Percentiles rank a stretch among this genome's conserved stretches.
phyloP scores from a whole-genome alignment of 1,140 invertebrate species.

The Drosophila teissieri region DNA sequence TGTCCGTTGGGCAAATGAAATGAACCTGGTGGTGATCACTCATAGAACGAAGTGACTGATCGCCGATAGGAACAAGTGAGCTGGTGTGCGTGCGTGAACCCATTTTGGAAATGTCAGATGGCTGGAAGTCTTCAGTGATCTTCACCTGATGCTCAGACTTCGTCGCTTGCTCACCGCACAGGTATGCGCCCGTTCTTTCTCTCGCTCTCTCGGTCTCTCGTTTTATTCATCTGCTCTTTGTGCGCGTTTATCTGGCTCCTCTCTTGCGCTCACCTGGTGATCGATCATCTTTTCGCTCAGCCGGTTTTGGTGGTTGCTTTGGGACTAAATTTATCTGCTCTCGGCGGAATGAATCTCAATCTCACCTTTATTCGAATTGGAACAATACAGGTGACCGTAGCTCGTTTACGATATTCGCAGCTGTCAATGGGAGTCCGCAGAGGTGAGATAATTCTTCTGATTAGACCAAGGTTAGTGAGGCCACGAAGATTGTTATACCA shows the following conservation, averaged over 20 bases:
- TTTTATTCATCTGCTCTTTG: slow-evolving; percentile 9
- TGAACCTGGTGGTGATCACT: slow-evolving; percentile 22
- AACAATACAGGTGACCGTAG: slow-evolving; percentile 30
- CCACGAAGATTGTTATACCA: slow-evolving; percentile 50
- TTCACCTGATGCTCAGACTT: slow-evolving; percentile 38
- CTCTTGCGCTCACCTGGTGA: slow-evolving; percentile 48
- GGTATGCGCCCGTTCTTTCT: slow-evolving; percentile 43
- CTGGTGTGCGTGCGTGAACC: slow-evolving; percentile 38
- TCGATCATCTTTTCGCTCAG: slow-evolving; percentile 78
- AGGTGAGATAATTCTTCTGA: slow-evolving; percentile 28
- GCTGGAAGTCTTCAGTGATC: slow-evolving; percentile 17
- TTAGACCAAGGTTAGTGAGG: slow-evolving; percentile 31
- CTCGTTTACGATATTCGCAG: slow-evolving; percentile 72
- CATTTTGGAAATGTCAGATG: slow-evolving; percentile 68
- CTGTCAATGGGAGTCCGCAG: slow-evolving; percentile 1
- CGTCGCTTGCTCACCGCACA: slow-evolving; percentile 42
- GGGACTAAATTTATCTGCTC: slow-evolving; percentile 66
- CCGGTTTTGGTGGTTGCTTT: slow-evolving; percentile 53
- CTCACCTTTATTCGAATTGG: slow-evolving; percentile 78
- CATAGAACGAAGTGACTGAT: slow-evolving; percentile 18
- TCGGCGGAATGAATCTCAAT: slow-evolving; percentile 75
- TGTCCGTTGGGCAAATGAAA: slow-evolving; percentile 48
- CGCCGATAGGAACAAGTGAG: slow-evolving; percentile 1
- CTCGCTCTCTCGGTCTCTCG: slow-evolving; percentile 10
- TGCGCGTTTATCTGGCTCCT: slow-evolving; percentile 4